These are phyloP conservation scores for Stenotaenia linearis DNA, from an alignment of 2,888 invertebrate species.

Conservation along the genomic window DNA sequence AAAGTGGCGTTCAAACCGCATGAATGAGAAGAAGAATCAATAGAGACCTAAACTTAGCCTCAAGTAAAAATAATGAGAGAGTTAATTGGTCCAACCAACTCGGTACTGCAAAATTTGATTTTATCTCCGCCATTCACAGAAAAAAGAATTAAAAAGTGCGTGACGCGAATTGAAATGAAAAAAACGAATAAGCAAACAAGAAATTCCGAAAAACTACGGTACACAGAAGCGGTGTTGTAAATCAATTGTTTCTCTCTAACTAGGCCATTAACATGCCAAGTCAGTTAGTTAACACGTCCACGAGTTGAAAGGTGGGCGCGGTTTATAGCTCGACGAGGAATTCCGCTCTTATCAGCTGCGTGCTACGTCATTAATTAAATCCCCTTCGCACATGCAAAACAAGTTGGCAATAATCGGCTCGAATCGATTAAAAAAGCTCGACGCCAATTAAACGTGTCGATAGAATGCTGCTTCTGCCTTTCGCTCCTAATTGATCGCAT, in stretches of 20 bases:
- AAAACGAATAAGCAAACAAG: too few relatives aligned
- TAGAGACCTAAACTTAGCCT: not conserved
- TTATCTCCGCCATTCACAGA: not conserved
- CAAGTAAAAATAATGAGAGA: not conserved
- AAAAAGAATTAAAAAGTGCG: not conserved
- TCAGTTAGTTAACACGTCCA: not conserved
- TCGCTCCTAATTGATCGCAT: not conserved
- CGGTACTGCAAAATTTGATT: not conserved
- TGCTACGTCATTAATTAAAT: not conserved
- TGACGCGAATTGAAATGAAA: not conserved
- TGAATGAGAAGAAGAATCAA: not conserved
- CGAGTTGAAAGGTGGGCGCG: not conserved
- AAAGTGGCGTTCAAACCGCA: not conserved
- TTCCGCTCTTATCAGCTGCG: not conserved
- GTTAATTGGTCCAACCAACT: not conserved
- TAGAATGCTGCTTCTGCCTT: not conserved
- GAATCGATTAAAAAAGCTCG: not conserved
- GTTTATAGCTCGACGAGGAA: not conserved
- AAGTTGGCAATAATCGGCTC: not conserved
- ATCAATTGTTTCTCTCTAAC: not conserved
- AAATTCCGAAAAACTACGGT: not conserved
- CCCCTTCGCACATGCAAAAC: not conserved
- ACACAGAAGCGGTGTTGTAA: not conserved
- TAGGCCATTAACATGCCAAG: too few relatives aligned
- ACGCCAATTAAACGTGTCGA: not conserved